phyloP scores from a whole-genome alignment of 2,888 invertebrate species.

The Prosopocoilus inquinatus region DNA sequence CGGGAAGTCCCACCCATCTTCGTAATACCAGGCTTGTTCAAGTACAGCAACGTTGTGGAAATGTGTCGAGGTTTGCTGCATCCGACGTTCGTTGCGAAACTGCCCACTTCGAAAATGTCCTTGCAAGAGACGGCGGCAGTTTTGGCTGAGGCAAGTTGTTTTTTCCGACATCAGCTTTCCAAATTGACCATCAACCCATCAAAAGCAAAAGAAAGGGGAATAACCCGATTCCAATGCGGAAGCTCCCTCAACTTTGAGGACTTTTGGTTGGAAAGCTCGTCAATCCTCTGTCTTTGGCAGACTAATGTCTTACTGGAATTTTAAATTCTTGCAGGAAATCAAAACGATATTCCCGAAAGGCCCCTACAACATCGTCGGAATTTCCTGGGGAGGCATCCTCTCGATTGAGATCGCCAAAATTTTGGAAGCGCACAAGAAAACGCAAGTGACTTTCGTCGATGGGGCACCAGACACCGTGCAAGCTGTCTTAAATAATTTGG shows the following conservation, averaged over 20 bases:
- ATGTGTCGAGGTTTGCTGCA: slow-evolving; percentile 42
- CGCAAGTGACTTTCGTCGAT: slow-evolving; percentile 72
- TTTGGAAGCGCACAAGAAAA: slow-evolving; percentile 64
- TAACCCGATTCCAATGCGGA: no score
- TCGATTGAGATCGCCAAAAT: slow-evolving; percentile 76
- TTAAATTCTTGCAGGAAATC: slow-evolving; percentile 55
- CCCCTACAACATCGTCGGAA: slow-evolving; percentile 76
- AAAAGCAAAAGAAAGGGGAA: no score
- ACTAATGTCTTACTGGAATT: no score
- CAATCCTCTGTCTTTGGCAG: background rate
- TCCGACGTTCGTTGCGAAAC: slow-evolving; percentile 46
- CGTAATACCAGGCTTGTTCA: slow-evolving; percentile 47
- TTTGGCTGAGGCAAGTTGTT: slow-evolving; percentile 36
- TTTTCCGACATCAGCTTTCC: background rate
- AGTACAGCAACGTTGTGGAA: slow-evolving; percentile 34
- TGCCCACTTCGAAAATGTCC: slow-evolving; percentile 35
- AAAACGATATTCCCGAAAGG: slow-evolving; percentile 59
- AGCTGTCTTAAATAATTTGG: slow-evolving; percentile 54
- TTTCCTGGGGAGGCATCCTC: slow-evolving; percentile 84
- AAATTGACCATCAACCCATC: no score
- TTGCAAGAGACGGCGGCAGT: slow-evolving; percentile 39
- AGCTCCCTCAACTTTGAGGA: no score
- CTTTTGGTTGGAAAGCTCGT: background rate
- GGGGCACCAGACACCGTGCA: slow-evolving; percentile 74
- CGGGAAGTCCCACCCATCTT: slow-evolving; percentile 48